These are phyloP conservation scores for Perithous albicinctus DNA, from an alignment of 2,888 invertebrate species.

Conservation along the genomic window DNA sequence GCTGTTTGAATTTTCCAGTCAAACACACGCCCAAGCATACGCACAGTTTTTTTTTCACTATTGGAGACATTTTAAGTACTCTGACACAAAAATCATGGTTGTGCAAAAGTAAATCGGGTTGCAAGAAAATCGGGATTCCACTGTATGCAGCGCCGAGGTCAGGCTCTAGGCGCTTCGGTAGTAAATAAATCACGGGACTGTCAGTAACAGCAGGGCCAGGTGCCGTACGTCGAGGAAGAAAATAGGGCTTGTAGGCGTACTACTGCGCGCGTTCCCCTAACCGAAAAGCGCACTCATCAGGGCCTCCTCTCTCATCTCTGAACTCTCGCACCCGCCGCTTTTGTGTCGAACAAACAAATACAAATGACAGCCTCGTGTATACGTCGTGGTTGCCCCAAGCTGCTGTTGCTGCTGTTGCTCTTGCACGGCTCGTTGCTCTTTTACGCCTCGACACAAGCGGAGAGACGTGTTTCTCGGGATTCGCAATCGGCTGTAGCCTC, in stretches of 20 bases:
- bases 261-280: conserved; percentile 61
- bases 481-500: conserved; percentile 73
- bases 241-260: conserved; percentile 70
- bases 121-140: too few relatives aligned
- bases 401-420: background rate
- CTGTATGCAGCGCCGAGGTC: background rate
- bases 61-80: too few relatives aligned
- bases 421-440: conserved; percentile 66
- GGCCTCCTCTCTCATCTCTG: conserved; percentile 28
- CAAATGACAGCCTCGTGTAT: conserved; percentile 70
- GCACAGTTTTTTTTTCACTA: too few relatives aligned
- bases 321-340: conserved; percentile 61
- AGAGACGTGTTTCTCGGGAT: conserved; percentile 75
- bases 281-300: conserved; percentile 51
- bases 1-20: too few relatives aligned
- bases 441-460: conserved; percentile 74
- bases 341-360: conserved; percentile 72
- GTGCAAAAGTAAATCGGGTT: too few relatives aligned
- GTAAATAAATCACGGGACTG: conserved; percentile 77
- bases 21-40: too few relatives aligned
- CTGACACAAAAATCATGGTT: too few relatives aligned
- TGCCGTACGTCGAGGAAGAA: conserved; percentile 74
- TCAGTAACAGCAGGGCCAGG: conserved; percentile 73
- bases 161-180: conserved; percentile 27
- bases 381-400: conserved; percentile 23